Base-by-base conservation (phyloP, 2,888 invertebrate genomes). In the Nemotelus nigrinus region DNA sequence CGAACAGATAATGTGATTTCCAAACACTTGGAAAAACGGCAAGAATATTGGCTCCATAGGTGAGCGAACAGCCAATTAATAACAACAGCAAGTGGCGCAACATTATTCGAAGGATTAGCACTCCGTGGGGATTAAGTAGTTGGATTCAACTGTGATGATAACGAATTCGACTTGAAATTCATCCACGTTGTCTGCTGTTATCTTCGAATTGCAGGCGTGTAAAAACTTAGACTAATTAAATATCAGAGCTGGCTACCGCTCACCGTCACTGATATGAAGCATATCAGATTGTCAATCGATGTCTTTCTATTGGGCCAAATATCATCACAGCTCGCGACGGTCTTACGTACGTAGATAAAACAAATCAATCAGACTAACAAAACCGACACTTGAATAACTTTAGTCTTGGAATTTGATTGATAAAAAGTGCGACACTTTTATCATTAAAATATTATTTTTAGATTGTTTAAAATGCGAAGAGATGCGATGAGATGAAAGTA, bases 21-120 rank as follows among this genome's bases (percentile, higher is more conserved):
- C 86, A 86, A 1, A 86, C 85, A 74, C 86, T 85, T 4, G 87
- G 87, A 77, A 87, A 82, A 5, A 87, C 83, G 0, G 86, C 86
- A 77, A 87, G 80, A 76, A 87, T 84, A 78, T 86, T 85, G 67
- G 84, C 84, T 7, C 83, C 83, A 48, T 79, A 45, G 10, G 63
- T n/a, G 4, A 60, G 7, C 39, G 50, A 2, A 39, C 47, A 39
- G 8, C 41, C 63, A 39, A 47, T 39, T 8, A 48, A 41, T 10
- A 74, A 5, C 41, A 74, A 44, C 57, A 74, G 8, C 48, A 74
- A 48, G n/a, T 48, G 25, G 48, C 60, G 74, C 39, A 60, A 43
- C 63, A 74, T 60, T 63, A 25, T 74, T 8, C 7, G 45, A 8
- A 60, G 63, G 63, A 74, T 45, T 58, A 72, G 5, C 43, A 41